These are phyloP conservation scores for Ursus arctos DNA, from an alignment of 2,113 vertebrate genomes.

Conservation along the genomic window DNA sequence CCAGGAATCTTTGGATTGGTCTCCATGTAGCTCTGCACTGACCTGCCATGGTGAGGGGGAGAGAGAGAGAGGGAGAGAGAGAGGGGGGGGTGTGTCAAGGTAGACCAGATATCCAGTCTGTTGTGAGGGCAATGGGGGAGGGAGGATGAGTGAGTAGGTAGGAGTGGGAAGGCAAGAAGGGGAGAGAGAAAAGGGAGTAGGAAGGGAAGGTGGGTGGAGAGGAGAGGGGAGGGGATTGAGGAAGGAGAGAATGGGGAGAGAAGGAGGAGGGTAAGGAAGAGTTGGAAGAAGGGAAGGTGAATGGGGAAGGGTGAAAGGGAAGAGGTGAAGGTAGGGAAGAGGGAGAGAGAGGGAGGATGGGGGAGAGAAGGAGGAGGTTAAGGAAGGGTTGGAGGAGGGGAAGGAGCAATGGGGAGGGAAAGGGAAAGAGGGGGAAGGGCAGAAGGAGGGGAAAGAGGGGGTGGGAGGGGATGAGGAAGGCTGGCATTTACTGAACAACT, in stretches of 20 bases:
- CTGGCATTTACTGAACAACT: fast-evolving
- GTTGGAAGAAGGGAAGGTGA: no score
- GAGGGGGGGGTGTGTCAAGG: neutral
- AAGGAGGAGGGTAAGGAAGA: neutral
- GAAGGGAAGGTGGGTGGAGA: neutral
- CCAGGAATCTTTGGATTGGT: neutral
- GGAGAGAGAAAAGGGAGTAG: neutral
- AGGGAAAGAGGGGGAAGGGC: neutral
- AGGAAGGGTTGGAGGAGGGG: neutral
- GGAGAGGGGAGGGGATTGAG: neutral
- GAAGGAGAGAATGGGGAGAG: neutral
- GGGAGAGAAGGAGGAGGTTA: neutral
- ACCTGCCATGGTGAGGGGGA: neutral
- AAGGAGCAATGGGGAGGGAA: neutral
- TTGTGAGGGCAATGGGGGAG: neutral
- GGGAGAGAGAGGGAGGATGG: neutral
- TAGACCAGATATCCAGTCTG: neutral
- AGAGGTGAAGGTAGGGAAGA: no score
- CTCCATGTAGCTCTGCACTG: neutral
- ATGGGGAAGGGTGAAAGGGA: no score
- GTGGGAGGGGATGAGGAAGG: neutral
- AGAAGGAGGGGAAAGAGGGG: neutral
- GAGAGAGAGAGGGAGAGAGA: neutral
- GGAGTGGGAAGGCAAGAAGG: neutral
- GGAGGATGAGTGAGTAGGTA: neutral